phyloP scores from a whole-genome alignment of 1,140 invertebrate species.

The Steinernema feltiae region DNA sequence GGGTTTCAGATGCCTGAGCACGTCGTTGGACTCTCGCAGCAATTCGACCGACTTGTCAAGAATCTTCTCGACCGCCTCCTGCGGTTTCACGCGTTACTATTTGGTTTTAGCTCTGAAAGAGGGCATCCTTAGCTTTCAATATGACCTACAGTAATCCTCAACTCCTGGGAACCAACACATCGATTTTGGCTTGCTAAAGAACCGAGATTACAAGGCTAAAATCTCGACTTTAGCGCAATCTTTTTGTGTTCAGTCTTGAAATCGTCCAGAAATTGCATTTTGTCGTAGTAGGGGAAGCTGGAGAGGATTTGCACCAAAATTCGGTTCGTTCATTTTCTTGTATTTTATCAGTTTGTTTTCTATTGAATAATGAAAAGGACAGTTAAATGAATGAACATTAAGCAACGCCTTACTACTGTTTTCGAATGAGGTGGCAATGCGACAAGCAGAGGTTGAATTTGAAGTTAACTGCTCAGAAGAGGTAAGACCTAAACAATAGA shows the following conservation, averaged over 20 bases:
- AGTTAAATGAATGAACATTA: no score
- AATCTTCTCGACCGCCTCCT: neutral
- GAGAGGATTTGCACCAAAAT: neutral
- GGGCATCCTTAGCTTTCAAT: neutral
- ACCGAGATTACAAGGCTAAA: neutral
- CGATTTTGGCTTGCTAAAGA: neutral
- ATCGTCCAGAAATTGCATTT: neutral
- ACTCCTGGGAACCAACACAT: no score
- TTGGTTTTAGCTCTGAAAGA: neutral
- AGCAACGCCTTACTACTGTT: no score
- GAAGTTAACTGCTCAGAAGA: no score
- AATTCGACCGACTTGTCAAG: neutral
- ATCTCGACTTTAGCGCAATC: neutral
- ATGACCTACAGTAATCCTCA: no score
- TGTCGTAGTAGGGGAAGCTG: conserved; percentile 5
- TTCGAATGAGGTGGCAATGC: no score
- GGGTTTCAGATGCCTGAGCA: neutral
- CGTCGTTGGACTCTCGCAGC: neutral
- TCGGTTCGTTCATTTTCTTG: neutral
- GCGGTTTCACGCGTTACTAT: neutral
- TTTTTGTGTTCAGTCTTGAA: neutral
- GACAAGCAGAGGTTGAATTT: no score
- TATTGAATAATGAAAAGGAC: no score
- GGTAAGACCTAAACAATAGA: no score
- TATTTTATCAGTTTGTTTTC: no score